A percentile compares a stretch with the other conserved stretches of the same genome.
Conservation (phyloP, 2,797 vertebrate species). For the Rhinatrema bivittatum region DNA sequence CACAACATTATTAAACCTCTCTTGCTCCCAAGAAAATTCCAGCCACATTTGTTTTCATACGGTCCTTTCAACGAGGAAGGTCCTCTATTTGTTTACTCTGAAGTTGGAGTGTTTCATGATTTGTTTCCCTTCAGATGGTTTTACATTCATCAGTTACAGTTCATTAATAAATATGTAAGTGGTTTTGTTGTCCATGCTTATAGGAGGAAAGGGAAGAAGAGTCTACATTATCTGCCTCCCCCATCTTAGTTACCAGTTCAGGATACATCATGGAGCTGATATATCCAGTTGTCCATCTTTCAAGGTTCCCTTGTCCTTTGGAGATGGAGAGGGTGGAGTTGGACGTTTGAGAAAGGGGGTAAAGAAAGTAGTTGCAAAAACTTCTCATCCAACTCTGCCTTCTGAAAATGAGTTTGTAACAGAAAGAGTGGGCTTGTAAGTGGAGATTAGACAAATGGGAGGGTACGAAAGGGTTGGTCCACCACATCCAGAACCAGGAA, state of each 20-base stretch:
- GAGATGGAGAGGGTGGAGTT: not conserved
- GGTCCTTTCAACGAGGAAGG: not conserved
- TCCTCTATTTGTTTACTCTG: not conserved
- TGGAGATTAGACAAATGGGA: no score
- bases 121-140: not conserved
- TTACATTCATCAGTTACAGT: slow-evolving; percentile 46
- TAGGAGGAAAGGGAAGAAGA: not conserved
- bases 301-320: not conserved
- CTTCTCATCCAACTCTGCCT: no score
- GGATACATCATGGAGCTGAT: not conserved
- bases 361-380: not conserved
- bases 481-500: no score
- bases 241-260: not conserved
- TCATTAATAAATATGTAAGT: slow-evolving; percentile 52
- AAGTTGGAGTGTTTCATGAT: not conserved
- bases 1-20: no score
- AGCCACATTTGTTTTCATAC: not conserved
- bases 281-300: not conserved
- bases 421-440: no score
- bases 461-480: no score
- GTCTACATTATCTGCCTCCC: not conserved
- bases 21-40: not conserved
- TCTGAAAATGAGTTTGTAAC: no score
- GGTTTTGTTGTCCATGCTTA: slow-evolving; percentile 16
- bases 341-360: not conserved